Conservation (phyloP, 2,113 vertebrate genomes). For the Neodontobutis hainanensis region DNA sequence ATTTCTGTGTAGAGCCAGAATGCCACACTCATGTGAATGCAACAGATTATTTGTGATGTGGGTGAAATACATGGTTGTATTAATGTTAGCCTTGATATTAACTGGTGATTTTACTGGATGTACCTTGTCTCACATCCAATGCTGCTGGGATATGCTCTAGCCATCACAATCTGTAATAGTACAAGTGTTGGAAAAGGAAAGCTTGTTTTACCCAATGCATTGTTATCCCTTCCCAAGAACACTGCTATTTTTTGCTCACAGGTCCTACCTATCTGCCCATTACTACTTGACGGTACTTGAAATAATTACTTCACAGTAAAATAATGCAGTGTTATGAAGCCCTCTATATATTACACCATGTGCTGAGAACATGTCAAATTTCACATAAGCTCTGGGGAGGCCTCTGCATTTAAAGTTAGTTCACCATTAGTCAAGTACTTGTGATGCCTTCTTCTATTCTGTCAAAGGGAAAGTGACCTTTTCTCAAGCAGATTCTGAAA, state of each 20-base stretch:
- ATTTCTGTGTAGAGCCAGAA: too few species aligned
- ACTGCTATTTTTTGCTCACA: not conserved
- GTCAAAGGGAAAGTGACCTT: constrained; percentile 75
- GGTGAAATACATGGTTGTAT: too few species aligned
- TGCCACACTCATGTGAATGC: too few species aligned
- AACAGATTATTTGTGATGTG: too few species aligned
- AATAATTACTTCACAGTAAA: not conserved
- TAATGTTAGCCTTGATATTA: too few species aligned
- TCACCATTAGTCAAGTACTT: constrained; percentile 33
- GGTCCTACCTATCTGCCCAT: not conserved
- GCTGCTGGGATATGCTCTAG: too few species aligned
- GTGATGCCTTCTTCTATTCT: constrained; percentile 43
- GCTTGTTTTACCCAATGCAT: not conserved
- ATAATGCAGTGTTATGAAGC: not conserved
- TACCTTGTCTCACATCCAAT: too few species aligned
- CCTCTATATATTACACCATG: not conserved
- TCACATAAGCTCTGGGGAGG: not conserved
- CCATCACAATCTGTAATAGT: too few species aligned
- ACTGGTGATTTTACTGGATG: too few species aligned
- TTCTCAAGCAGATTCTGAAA: constrained; percentile 60
- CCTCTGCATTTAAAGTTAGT: constrained; percentile 26
- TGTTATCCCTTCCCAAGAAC: not conserved
- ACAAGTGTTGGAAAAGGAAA: too few species aligned
- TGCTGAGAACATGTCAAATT: constrained; percentile 5
- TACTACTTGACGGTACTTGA: not conserved